Evolutionary conservation across 2,888 invertebrate species (phyloP), one percentile per base, ranked within the genome.

Genomic region (Sicus ferrugineus): DNA sequence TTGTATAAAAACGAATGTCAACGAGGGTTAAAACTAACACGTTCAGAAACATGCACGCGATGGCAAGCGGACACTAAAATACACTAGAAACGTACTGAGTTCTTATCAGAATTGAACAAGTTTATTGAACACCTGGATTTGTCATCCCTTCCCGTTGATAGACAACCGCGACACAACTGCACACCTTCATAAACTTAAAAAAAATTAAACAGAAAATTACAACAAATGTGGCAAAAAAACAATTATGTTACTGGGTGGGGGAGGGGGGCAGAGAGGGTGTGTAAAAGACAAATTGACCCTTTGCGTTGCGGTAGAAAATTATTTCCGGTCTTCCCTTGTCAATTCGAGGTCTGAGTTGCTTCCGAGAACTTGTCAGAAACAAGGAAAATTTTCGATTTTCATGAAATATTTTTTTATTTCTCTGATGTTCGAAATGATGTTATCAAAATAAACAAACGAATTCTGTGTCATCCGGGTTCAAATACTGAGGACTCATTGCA

Each of bases 101-200:
- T 76, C 71, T 79, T 81, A 81, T 81, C 81, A 75, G 74, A 74
- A 75, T 71, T 72, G 74, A 38, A 67, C 66, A 68, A 74, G 73
- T 73, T 72, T 78, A 82, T 81, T 77, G 82, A 81, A 82, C 81
- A 81, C 81, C 81, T 83, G 81, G 76, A 76, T 73, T 72, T 80
- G 77, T 77, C 77, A 76, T 74, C 76, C 74, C 38, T 78, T 75
- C 71, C 14, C 7, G n/a, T 26, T 23, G 21, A 50, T 50, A 9
- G 19, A 21, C 23, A 16, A 6, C 31, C 50, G 26, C 23, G 21
- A 54, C 58, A 11, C 42, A 28, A 16, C n/a, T 16, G 21, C 58
- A 31, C 21, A 34, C 6, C 6, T 52, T 11, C 50, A 16, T 52
- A 52, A 48, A 42, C 56, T 28, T 21, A 23, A 26, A 11, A 59